A percentile compares a stretch with the other conserved stretches of the same genome.
Evolutionary conservation across 1,140 invertebrate genomes (phyloP).

Genomic region (Streblospio benedicti): DNA sequence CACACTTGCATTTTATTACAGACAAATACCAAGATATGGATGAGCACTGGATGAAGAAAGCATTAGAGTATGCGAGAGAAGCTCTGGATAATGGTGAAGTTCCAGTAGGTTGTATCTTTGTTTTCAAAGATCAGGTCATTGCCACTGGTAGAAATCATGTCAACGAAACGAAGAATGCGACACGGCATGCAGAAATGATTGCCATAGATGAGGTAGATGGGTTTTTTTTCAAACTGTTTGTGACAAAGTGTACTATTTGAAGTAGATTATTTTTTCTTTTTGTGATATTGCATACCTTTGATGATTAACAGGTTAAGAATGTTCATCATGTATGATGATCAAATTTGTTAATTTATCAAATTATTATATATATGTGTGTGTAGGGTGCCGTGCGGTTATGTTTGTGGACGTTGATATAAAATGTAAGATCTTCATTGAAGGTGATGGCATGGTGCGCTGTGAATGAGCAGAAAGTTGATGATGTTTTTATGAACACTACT

Average conservation of each 20-base stretch:
- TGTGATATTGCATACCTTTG: too few species aligned
- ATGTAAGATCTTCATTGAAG: too few species aligned
- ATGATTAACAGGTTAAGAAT: too few species aligned
- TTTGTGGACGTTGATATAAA: too few species aligned
- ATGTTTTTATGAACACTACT: slow-evolving; percentile 63
- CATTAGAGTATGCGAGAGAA: slow-evolving; percentile 60
- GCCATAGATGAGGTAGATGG: slow-evolving; percentile 70
- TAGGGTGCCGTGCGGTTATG: too few species aligned
- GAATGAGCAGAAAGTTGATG: slow-evolving; percentile 51
- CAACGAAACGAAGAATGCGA: slow-evolving; percentile 84
- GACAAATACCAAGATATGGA: slow-evolving; percentile 7
- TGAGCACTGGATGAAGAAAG: slow-evolving; percentile 38
- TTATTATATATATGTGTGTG: too few species aligned
- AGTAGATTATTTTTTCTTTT: too few species aligned
- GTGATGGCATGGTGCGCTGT: slow-evolving; percentile 56
- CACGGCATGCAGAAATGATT: slow-evolving; percentile 90
- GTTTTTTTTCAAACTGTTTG: too few species aligned
- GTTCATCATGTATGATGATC: too few species aligned
- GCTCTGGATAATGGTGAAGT: slow-evolving; percentile 78
- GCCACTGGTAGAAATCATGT: slow-evolving; percentile 47
- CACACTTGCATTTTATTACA: too few species aligned
- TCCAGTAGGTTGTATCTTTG: slow-evolving; percentile 93
- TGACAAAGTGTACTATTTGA: too few species aligned
- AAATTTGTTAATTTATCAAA: too few species aligned
- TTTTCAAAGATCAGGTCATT: slow-evolving; percentile 54